These are phyloP conservation scores for Odocoileus hemionus DNA, from an alignment of 2,113 vertebrate genomes.

Conservation along the genomic window DNA sequence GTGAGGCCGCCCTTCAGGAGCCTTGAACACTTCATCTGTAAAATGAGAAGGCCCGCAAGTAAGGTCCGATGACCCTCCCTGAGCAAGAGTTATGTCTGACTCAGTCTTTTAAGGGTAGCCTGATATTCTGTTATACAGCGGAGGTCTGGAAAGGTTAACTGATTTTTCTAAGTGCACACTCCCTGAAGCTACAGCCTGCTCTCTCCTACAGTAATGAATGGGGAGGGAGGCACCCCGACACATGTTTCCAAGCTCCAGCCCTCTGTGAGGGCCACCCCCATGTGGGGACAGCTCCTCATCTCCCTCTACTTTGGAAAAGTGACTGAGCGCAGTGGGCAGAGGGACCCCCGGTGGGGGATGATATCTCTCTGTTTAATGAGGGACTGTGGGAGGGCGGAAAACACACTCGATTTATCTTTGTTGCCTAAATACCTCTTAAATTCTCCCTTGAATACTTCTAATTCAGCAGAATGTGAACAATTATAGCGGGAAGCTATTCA, in stretches of 20 bases:
- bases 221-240: not conserved
- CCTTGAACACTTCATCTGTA: too few species aligned
- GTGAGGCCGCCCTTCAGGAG: not conserved
- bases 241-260: not conserved
- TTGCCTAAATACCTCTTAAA: conserved; percentile 71
- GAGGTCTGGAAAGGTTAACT: not conserved
- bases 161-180: not conserved
- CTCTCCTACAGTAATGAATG: not conserved
- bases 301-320: not conserved
- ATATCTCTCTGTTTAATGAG: conserved; percentile 36
- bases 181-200: not conserved
- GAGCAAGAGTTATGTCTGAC: not conserved
- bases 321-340: not conserved
- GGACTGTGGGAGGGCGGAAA: conserved; percentile 38
- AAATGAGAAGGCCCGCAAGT: not conserved
- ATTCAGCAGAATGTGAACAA: conserved; percentile 69
- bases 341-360: not conserved
- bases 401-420: conserved; percentile 58
- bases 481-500: conserved; percentile 66
- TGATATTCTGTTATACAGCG: not conserved
- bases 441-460: conserved; percentile 67
- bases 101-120: not conserved
- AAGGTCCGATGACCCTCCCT: not conserved
- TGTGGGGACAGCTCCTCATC: not conserved
- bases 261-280: not conserved